A percentile compares a stretch with the other conserved stretches of the same genome.
phyloP scores from a whole-genome alignment of 2,888 invertebrate species.

The Heliconius erato region DNA sequence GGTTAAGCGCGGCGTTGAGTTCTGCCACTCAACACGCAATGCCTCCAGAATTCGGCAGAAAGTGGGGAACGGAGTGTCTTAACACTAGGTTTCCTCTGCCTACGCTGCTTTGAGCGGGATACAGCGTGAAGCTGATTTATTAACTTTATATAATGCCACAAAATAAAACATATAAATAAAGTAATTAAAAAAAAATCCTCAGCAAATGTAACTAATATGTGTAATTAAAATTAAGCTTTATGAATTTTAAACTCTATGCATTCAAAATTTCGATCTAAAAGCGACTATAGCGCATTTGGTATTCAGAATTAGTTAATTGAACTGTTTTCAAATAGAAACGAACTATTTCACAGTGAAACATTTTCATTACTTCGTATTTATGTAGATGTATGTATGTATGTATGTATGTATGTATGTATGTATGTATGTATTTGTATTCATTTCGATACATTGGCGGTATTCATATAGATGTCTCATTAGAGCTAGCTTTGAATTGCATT shows the following conservation, averaged over 20 bases:
- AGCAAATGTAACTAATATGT: not conserved
- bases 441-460: constrained; percentile 18
- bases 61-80: too few relatives aligned
- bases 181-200: not conserved
- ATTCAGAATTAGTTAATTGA: constrained; percentile 43
- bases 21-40: too few relatives aligned
- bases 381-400: not conserved
- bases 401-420: constrained; percentile 15
- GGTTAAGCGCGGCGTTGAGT: too few relatives aligned
- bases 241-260: constrained; percentile 28
- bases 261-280: constrained; percentile 22
- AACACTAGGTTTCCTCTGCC: too few relatives aligned
- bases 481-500: not conserved
- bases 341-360: constrained; percentile 34
- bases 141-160: too few relatives aligned
- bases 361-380: constrained; percentile 27
- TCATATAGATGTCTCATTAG: constrained; percentile 16
- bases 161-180: not conserved
- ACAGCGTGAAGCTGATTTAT: too few relatives aligned
- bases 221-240: constrained; percentile 17
- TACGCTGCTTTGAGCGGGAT: too few relatives aligned
- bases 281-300: constrained; percentile 27
- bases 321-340: constrained; percentile 38
- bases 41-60: too few relatives aligned
- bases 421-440: constrained; percentile 4